Base-by-base conservation (phyloP, 2,888 invertebrate genomes). In the Sarcophaga rosellei region DNA sequence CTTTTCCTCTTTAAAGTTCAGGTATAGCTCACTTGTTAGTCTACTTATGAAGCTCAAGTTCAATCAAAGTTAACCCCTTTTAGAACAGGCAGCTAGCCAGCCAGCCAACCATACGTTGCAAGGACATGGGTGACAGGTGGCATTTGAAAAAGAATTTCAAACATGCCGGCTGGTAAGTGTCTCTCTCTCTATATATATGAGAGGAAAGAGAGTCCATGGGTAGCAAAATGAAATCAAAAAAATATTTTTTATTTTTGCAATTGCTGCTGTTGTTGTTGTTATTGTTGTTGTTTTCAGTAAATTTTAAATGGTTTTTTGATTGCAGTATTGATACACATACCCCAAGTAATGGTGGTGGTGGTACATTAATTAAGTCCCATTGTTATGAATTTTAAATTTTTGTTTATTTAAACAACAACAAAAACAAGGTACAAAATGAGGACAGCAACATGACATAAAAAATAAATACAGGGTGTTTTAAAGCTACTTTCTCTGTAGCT, bases 371-470 rank as follows among this genome's bases (percentile, higher is more conserved):
- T 86, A 81, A 86, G 86, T 86, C 45, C 86, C 70, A 81, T 86
- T 86, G 84, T 86, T 86, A 86, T 86, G 86, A 86, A 84, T 86
- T 81, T 84, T 84, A 86, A 86, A 86, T 84, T 81, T 86, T 84
- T 86, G 78, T 81, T 81, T 81, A 69, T 53, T 69, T 62, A 25
- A 63, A 79, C 69, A 79, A 35, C 35, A 35, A 35, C 35, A 35
- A 10, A 63, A 35, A 63, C 3, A 35, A 35, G 15, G 15, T 12
- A 10, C 17, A 65, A 65, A 63, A 25, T 15, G 12, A 44, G 66
- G 20, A 44, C 10, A 11, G 10, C 3, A n/a, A 12, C 6, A 17
- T 8, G 23, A 35, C 15, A 66, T 6, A 53, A 53, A 4, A 53
- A 12, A 47, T 47, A 15, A 17, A 12, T 53, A 53, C 17, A 53